Evolutionary conservation across 2,797 vertebrate genomes (phyloP), one percentile per base, ranked within the genome.

Genomic region (Oceanodroma leucorhoa): DNA sequence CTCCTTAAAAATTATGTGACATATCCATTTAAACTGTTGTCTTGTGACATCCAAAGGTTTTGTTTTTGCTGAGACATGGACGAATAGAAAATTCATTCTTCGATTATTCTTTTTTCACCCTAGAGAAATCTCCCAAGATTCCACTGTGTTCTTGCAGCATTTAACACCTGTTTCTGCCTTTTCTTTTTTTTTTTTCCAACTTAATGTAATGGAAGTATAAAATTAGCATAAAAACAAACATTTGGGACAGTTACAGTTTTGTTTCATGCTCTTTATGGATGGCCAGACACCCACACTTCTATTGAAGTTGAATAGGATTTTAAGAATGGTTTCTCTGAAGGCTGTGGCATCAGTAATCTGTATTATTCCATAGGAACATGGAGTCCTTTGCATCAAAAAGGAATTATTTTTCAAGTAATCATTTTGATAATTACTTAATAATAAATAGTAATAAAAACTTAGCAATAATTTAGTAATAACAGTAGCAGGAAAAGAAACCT

Each of bases 101-200:
- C 38, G 15, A n/a, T 48, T 64, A 34, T 61, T 57, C 2, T 45
- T 45, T 79, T 58, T 45, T 50, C 46, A 53, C 2, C 3, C 19
- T 26, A 48, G 17, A 64, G 8, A 67, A 83, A 50, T 64, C 13
- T 30, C 6, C 0, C 50, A 48, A 71, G 77, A n/a, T 21, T 46
- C 14, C 41, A 54, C 14, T 48, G 18, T 18, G 8, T 55, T 61
- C 21, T 19, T 51, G 11, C 5, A 64, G 3, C 2, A 34, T 12
- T 11, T n/a, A 61, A 61, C 6, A 26, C 6, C 2, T 29, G 5
- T 51, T 83, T 80, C 15, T 23, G 1, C 10, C 4, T 41, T 18
- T 2, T 4, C 18, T 18, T 3, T 2, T 4, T 41, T 19, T 16
- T 14, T 30, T 18, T 9, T 29, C 7, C 1, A 50, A 23, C 3